These are phyloP conservation scores for Masticophis lateralis DNA, from an alignment of 2,797 vertebrate genomes.

Conservation along the genomic window DNA sequence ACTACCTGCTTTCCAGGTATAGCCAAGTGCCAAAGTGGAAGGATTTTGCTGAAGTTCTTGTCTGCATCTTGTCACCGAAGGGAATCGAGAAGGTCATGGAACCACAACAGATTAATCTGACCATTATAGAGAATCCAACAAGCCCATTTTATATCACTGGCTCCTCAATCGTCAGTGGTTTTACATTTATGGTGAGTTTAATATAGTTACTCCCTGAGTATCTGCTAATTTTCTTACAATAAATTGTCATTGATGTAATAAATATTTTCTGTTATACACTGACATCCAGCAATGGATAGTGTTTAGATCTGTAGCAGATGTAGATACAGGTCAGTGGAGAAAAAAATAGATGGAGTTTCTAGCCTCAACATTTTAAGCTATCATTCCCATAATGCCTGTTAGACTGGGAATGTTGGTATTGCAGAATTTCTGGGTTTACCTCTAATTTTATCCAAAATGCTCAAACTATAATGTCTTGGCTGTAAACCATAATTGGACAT, in stretches of 20 bases:
- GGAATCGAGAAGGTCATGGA: slow-evolving; percentile 57
- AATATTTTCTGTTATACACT: not conserved
- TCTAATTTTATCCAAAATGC: not conserved
- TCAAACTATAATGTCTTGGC: not conserved
- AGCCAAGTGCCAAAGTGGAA: slow-evolving; percentile 38
- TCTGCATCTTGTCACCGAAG: slow-evolving; percentile 80
- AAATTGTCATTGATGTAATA: not conserved
- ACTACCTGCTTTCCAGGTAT: not conserved
- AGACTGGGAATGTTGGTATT: not conserved
- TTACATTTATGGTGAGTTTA: slow-evolving; percentile 84
- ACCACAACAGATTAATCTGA: slow-evolving; percentile 75
- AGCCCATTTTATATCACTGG: slow-evolving; percentile 79
- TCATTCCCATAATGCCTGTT: not conserved
- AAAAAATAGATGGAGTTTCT: not conserved
- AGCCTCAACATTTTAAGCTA: not conserved
- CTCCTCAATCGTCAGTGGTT: slow-evolving; percentile 75
- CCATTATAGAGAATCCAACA: slow-evolving; percentile 74
- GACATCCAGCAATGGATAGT: not conserved
- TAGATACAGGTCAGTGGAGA: not conserved
- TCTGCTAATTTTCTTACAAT: not conserved
- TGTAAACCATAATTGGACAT: not conserved
- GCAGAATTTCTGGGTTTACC: not conserved
- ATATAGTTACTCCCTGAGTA: not conserved
- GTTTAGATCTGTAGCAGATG: not conserved
- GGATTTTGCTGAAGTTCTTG: slow-evolving; percentile 72